These are phyloP conservation scores for Drosophila nigricruria DNA, from an alignment of 2,888 invertebrate genomes.

Conservation along the genomic window DNA sequence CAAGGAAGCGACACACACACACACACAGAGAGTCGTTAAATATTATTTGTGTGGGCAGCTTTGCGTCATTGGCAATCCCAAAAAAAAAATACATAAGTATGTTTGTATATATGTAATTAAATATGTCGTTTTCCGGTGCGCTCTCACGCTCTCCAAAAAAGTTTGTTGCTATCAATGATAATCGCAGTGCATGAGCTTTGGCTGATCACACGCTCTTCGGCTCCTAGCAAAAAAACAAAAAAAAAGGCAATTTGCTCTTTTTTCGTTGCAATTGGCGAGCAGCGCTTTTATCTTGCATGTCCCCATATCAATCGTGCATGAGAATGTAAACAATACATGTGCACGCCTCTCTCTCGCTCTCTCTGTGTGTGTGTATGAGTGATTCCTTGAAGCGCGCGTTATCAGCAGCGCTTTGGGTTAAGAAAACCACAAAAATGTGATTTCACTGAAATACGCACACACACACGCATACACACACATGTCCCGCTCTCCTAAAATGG, in stretches of 20 bases:
- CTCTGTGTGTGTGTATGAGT: not conserved
- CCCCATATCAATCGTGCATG: slow-evolving; percentile 33
- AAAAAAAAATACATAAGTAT: slow-evolving; percentile 19
- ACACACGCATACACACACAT: not conserved
- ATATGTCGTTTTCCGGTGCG: slow-evolving; percentile 25
- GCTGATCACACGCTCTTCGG: slow-evolving; percentile 15
- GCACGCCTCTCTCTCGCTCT: not conserved
- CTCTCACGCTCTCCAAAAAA: slow-evolving; percentile 19
- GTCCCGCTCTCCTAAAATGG: not conserved
- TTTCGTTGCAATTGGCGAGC: slow-evolving; percentile 47
- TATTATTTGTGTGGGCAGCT: slow-evolving; percentile 19
- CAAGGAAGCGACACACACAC: slow-evolving; percentile 57
- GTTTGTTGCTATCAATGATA: slow-evolving; percentile 45
- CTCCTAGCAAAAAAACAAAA: slow-evolving; percentile 50
- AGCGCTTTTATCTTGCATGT: slow-evolving; percentile 62
- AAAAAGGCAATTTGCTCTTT: slow-evolving; percentile 5
- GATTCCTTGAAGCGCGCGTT: slow-evolving; percentile 43
- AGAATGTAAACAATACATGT: slow-evolving; percentile 29
- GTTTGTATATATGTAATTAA: slow-evolving; percentile 14
- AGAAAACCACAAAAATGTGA: slow-evolving; percentile 26
- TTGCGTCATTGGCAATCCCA: slow-evolving; percentile 57
- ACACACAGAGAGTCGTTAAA: slow-evolving; percentile 29
- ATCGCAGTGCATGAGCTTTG: slow-evolving; percentile 46
- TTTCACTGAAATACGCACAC: slow-evolving; percentile 1
- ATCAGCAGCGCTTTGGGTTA: slow-evolving; percentile 45